phyloP scores from a whole-genome alignment of 2,888 invertebrate genomes.

The Conistra vaccinii region DNA sequence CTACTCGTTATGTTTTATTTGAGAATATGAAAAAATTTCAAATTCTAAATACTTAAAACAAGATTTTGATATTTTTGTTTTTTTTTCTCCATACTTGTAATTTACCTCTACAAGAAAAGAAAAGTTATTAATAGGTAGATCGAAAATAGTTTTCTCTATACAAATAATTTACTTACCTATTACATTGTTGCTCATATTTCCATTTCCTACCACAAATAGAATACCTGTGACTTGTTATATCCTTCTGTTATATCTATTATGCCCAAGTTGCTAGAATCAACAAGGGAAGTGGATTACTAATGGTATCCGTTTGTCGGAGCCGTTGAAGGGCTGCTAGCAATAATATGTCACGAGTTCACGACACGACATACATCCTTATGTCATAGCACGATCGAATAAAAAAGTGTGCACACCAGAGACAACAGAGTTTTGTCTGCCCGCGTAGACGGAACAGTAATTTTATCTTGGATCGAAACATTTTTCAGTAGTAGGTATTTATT shows the following conservation, averaged over 20 bases:
- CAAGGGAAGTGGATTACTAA: slow-evolving; percentile 59
- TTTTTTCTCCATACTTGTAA: neutral
- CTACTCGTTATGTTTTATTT: neutral
- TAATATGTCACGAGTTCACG: slow-evolving; percentile 40
- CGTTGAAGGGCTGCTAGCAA: slow-evolving; percentile 5
- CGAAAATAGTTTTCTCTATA: neutral
- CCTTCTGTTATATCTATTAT: slow-evolving; percentile 20
- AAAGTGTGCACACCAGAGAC: neutral
- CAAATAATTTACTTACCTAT: neutral
- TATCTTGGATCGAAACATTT: neutral
- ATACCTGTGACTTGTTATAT: slow-evolving; percentile 19
- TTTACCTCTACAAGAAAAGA: neutral
- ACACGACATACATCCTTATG: slow-evolving; percentile 21
- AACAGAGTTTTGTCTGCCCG: neutral
- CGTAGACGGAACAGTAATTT: neutral
- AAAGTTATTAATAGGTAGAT: neutral
- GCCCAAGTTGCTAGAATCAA: slow-evolving; percentile 47
- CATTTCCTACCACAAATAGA: slow-evolving; percentile 42
- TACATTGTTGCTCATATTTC: neutral
- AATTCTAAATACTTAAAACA: no score
- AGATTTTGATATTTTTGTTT: no score
- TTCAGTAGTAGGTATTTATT: neutral
- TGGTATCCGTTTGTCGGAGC: slow-evolving; percentile 49
- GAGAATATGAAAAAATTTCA: no score
- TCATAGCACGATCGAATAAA: neutral